These are phyloP conservation scores for Prionailurus viverrinus DNA, from an alignment of 2,113 vertebrate species.

Conservation along the genomic window DNA sequence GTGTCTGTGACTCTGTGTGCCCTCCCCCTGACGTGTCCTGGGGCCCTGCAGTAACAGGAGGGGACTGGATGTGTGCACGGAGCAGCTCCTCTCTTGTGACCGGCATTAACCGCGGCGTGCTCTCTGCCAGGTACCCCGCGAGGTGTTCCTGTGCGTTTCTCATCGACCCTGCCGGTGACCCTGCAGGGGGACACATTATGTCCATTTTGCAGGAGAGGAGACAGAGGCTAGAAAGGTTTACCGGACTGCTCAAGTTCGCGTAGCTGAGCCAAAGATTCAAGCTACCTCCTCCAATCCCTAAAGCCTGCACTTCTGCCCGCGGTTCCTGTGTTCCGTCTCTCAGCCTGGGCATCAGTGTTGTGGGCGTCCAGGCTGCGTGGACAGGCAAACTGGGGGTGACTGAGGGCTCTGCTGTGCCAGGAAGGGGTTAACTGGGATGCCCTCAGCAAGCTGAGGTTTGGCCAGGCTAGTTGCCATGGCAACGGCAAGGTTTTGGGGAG, in stretches of 20 bases:
- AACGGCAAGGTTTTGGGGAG: slow-evolving; percentile 83
- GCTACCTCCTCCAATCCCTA: neutral
- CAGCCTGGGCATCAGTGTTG: neutral
- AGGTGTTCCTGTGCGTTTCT: accelerated
- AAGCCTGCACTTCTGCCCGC: neutral
- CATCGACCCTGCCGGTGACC: too few relatives aligned
- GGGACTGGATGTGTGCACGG: neutral
- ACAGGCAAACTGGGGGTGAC: neutral
- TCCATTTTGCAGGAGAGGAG: neutral
- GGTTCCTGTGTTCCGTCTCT: neutral
- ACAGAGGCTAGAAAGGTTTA: neutral
- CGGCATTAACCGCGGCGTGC: neutral
- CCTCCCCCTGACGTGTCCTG: neutral
- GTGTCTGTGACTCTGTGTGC: neutral
- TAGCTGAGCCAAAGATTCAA: neutral
- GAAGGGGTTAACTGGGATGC: slow-evolving; percentile 89
- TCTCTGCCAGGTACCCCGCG: neutral
- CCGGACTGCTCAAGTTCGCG: neutral
- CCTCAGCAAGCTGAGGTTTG: slow-evolving; percentile 88
- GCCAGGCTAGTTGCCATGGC: slow-evolving; percentile 89
- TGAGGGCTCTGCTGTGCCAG: slow-evolving; percentile 26
- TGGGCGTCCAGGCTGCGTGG: neutral
- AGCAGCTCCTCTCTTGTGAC: neutral
- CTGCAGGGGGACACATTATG: accelerated
- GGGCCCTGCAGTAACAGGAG: neutral